Conservation (phyloP, 1,140 invertebrate genomes). For the Notospermus geniculatus region DNA sequence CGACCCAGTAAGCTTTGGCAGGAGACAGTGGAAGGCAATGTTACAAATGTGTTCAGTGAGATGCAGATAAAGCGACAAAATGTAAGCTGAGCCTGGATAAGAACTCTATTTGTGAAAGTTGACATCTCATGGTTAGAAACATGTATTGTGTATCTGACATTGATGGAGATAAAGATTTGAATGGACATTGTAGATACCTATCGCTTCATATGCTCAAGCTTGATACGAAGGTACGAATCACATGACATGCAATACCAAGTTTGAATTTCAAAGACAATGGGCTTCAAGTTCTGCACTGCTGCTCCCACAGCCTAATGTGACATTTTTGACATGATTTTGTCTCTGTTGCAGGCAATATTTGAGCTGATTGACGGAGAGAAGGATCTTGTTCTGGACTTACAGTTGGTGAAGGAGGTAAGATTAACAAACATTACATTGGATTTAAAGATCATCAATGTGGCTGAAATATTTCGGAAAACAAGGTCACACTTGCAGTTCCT, state of each 20-base stretch:
- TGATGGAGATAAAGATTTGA: not conserved
- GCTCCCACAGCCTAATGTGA: no score
- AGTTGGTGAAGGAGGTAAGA: conserved; percentile 54
- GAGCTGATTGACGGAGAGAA: conserved; percentile 62
- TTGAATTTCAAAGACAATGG: no score
- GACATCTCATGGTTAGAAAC: not conserved
- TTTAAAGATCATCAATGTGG: no score
- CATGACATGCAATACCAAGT: no score
- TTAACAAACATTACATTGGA: not conserved
- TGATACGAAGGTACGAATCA: no score
- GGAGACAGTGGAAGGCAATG: conserved; percentile 30
- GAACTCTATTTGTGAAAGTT: not conserved
- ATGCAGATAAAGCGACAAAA: conserved; percentile 44
- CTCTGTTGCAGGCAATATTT: conserved; percentile 55
- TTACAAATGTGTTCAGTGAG: conserved; percentile 23
- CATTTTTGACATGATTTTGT: conserved; percentile 7
- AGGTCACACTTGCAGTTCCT: no score
- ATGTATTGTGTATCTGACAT: no score
- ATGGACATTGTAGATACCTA: conserved; percentile 1
- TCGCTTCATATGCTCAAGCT: conserved; percentile 2
- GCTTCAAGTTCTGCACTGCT: no score
- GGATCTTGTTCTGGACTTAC: conserved; percentile 60
- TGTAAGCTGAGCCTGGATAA: conserved; percentile 27
- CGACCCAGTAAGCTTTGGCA: conserved; percentile 37
- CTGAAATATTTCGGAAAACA: no score